Percentiles rank a stretch among this genome's conserved stretches.
These are phyloP conservation scores for Erebia ligea DNA, from an alignment of 2,888 invertebrate species.

Conservation along the genomic window DNA sequence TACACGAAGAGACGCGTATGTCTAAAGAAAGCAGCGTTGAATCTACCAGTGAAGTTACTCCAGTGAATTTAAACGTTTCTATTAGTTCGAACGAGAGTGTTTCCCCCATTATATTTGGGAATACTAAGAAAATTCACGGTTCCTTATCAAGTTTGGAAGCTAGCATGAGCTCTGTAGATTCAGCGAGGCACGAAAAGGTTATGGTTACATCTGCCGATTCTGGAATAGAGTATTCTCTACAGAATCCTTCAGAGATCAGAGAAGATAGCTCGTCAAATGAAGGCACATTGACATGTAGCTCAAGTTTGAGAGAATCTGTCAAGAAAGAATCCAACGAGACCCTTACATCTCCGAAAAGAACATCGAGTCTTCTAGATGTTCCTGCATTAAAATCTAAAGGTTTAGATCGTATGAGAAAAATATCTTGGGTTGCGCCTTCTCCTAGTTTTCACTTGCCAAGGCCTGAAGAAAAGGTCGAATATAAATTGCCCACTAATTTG, in stretches of 20 bases:
- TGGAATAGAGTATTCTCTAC: conserved; percentile 75
- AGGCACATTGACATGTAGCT: conserved; percentile 76
- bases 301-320: conserved; percentile 66
- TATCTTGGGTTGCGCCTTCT: conserved; percentile 84
- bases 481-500: conserved; percentile 81
- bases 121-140: conserved; percentile 70
- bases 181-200: conserved; percentile 65
- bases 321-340: conserved; percentile 64
- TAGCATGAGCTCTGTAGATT: conserved; percentile 78
- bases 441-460: conserved; percentile 69
- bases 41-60: conserved; percentile 71
- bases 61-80: conserved; percentile 72
- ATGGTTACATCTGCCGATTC: conserved; percentile 79
- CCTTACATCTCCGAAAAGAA: conserved; percentile 67
- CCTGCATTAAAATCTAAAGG: conserved; percentile 72
- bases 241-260: conserved; percentile 66
- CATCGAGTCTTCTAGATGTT: conserved; percentile 72
- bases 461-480: conserved; percentile 65
- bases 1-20: conserved; percentile 64
- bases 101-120: conserved; percentile 74
- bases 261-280: conserved; percentile 77
- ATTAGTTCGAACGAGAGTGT: conserved; percentile 79
- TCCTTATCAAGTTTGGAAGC: conserved; percentile 78
- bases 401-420: conserved; percentile 79
- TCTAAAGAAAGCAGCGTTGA: conserved; percentile 75